Percentiles rank a stretch among this genome's conserved stretches.
Evolutionary conservation across 2,113 vertebrate genomes (phyloP).

Genomic region (Mugil cephalus): DNA sequence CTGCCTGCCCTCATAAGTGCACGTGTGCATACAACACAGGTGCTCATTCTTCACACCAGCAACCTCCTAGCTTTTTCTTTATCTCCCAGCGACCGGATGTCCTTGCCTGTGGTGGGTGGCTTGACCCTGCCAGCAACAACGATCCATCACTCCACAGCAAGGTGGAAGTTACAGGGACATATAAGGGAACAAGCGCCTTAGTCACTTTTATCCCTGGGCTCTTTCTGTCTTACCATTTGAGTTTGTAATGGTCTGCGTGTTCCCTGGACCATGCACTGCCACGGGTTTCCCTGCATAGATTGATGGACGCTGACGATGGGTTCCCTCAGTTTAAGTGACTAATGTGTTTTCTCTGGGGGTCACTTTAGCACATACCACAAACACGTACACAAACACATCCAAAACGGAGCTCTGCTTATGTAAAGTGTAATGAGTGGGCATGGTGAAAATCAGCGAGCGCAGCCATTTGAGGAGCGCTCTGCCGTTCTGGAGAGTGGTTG

Average conservation of each 20-base stretch:
- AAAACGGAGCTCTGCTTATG: conserved; percentile 54
- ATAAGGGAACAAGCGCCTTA: conserved; percentile 41
- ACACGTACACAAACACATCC: conserved; percentile 13
- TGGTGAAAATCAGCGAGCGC: conserved; percentile 46
- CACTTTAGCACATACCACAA: conserved; percentile 32
- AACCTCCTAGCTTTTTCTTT: conserved; percentile 15
- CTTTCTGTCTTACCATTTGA: conserved; percentile 27
- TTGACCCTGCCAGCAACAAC: conserved; percentile 38
- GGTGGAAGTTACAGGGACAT: conserved; percentile 52
- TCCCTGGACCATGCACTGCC: conserved; percentile 41
- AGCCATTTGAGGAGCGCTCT: conserved; percentile 66
- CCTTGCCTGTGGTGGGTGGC: conserved; percentile 62
- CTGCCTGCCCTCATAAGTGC: not conserved
- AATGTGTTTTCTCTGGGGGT: conserved; percentile 62
- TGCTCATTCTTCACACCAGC: not conserved
- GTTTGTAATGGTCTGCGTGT: conserved; percentile 43
- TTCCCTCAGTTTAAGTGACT: conserved; percentile 60
- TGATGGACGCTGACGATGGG: conserved; percentile 63
- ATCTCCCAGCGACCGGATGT: conserved; percentile 27
- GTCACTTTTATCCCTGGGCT: conserved; percentile 16
- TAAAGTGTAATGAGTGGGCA: conserved; percentile 75
- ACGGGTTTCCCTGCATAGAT: conserved; percentile 46
- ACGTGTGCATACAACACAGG: not conserved
- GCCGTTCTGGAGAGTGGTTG: conserved; percentile 48
- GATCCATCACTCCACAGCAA: conserved; percentile 59